Evolutionary conservation across 2,888 invertebrate genomes (phyloP).

Genomic region (Latheticus oryzae): DNA sequence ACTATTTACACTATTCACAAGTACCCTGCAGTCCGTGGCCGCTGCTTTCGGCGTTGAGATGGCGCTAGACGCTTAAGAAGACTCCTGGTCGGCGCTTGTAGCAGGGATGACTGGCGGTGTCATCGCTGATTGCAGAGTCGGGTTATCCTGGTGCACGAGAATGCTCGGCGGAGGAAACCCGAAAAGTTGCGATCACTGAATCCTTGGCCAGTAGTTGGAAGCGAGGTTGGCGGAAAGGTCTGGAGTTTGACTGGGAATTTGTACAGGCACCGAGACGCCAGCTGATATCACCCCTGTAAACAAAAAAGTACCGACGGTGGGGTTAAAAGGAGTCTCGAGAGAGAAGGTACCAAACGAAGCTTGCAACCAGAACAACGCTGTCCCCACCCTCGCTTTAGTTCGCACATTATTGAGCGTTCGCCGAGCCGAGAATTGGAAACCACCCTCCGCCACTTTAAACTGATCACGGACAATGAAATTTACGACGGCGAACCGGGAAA

Average conservation of each 20-base stretch:
- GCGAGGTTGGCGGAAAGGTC: constrained; percentile 77
- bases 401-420: constrained; percentile 74
- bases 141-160: constrained; percentile 75
- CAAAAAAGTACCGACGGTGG: constrained; percentile 47
- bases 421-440: constrained; percentile 71
- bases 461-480: constrained; percentile 64
- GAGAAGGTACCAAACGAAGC: constrained; percentile 65
- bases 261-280: constrained; percentile 91
- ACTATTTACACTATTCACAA: constrained; percentile 57
- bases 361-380: constrained; percentile 65
- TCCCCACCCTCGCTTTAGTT: constrained; percentile 69
- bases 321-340: constrained; percentile 62
- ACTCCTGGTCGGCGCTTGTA: constrained; percentile 63
- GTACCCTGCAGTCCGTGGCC: constrained; percentile 58
- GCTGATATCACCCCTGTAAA: constrained; percentile 90
- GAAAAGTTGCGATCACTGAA: constrained; percentile 94
- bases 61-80: constrained; percentile 44
- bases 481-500: constrained; percentile 50
- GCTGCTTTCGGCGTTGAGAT: constrained; percentile 37
- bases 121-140: constrained; percentile 70
- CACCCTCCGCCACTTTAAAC: constrained; percentile 66
- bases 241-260: constrained; percentile 87
- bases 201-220: constrained; percentile 89
- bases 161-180: constrained; percentile 84
- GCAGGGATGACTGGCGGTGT: constrained; percentile 65